A percentile compares a stretch with the other conserved stretches of the same genome.
These are phyloP conservation scores for Melangyna quadrimaculata DNA, from an alignment of 2,888 invertebrate genomes.

Conservation along the genomic window DNA sequence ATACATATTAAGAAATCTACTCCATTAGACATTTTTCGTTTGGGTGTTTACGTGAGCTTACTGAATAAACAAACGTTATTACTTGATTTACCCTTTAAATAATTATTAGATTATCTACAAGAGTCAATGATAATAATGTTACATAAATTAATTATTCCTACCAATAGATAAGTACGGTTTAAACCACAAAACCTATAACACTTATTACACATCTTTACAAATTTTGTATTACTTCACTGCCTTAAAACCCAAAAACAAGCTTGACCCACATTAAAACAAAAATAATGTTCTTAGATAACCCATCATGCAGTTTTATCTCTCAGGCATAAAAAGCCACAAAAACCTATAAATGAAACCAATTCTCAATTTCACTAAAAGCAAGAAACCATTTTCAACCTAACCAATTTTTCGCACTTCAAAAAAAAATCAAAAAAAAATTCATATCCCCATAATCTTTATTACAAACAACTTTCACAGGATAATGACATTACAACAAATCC, in stretches of 20 bases:
- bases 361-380: constrained; percentile 4
- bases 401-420: background rate
- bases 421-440: background rate
- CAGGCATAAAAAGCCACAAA: background rate
- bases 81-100: background rate
- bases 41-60: too few relatives aligned
- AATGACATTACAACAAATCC: constrained; percentile 68
- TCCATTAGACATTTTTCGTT: too few relatives aligned
- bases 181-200: background rate
- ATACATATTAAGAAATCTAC: too few relatives aligned
- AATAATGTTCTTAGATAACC: background rate
- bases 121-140: background rate
- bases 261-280: constrained; percentile 2
- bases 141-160: background rate
- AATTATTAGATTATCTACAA: background rate
- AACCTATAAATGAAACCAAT: background rate
- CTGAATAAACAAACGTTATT: background rate
- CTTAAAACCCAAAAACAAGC: background rate
- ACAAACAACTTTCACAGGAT: constrained; percentile 66
- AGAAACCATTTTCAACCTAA: constrained; percentile 23
- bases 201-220: background rate
- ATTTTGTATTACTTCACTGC: background rate
- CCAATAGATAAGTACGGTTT: background rate
- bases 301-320: background rate
- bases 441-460: constrained; percentile 61